Conservation (phyloP, 2,113 vertebrate genomes). For the Oceanites oceanicus region DNA sequence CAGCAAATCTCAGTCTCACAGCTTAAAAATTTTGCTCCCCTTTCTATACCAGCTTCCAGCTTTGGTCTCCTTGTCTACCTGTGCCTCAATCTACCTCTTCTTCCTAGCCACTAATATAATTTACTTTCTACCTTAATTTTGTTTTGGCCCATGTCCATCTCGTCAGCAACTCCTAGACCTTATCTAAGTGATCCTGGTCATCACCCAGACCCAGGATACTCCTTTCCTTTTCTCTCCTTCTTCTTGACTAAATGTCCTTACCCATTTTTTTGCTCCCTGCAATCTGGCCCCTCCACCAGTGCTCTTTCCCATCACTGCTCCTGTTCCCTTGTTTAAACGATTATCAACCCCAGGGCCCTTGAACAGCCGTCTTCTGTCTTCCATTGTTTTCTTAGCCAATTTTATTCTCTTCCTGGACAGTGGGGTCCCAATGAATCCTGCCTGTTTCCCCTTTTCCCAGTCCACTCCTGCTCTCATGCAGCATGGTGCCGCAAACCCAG, state of each 20-base stretch:
- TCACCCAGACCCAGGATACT: background rate
- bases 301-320: background rate
- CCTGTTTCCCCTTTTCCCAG: background rate
- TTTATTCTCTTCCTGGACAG: background rate
- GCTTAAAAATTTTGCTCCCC: background rate
- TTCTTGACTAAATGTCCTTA: background rate
- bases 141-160: fast-evolving
- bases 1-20: background rate
- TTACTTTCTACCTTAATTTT: background rate
- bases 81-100: background rate
- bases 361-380: background rate
- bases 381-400: background rate
- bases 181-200: background rate
- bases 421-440: background rate
- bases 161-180: background rate
- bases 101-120: background rate
- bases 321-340: background rate
- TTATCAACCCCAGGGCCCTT: background rate
- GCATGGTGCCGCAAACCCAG: background rate
- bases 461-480: background rate
- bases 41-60: background rate
- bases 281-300: background rate
- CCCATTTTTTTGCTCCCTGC: background rate
- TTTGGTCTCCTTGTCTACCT: background rate
- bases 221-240: background rate